Base-by-base conservation (phyloP, 2,888 invertebrate species). In the Hedychridium roseum region DNA sequence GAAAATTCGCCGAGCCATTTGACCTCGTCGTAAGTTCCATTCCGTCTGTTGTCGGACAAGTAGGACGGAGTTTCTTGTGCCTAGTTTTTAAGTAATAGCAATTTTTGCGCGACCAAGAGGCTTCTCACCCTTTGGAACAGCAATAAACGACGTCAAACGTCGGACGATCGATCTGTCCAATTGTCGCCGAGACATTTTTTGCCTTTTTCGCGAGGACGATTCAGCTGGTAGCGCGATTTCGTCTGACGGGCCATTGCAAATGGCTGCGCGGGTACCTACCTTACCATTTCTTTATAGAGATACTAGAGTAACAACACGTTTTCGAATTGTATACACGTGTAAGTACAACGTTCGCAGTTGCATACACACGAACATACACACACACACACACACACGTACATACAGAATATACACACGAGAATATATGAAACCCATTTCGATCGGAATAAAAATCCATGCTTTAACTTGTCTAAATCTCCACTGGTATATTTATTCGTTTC, bases 271-370 rank as follows among this genome's bases (percentile, higher is more conserved):
- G 26, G 27, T 37, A 50, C 40, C 40, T 61, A 53, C 30, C 38
- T 53, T 50, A 43, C 59, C 49, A 49, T 50, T 58, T 53, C 50
- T 49, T 57, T 60, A 47, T 57, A 54, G 53, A 46, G 30, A 43
- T 52, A 52, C 35, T 51, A 51, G 52, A 51, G n/a, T n/a, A n/a
- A 50, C 20, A 50, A 55, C 51, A 43, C 60, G 60, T 66, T 68
- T 67, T 64, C 48, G 56, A 64, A 58, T 66, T 67, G 58, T 67
- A 66, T 67, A 63, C 64, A 60, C 63, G 51, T 54, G 38, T 63
- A 66, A 40, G 54, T 46, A 44, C 45, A 27, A 34, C 36, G 15
- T 27, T 28, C 18, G 34, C 14, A 50, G 3, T 31, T 17, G 39
- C 38, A 53, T 11, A 42, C 42, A 35, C 21, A 30, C 23, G 14